Evolutionary conservation across 2,888 invertebrate genomes (phyloP), one percentile per base, ranked within the genome.

Genomic region (Coelinius sp.): DNA sequence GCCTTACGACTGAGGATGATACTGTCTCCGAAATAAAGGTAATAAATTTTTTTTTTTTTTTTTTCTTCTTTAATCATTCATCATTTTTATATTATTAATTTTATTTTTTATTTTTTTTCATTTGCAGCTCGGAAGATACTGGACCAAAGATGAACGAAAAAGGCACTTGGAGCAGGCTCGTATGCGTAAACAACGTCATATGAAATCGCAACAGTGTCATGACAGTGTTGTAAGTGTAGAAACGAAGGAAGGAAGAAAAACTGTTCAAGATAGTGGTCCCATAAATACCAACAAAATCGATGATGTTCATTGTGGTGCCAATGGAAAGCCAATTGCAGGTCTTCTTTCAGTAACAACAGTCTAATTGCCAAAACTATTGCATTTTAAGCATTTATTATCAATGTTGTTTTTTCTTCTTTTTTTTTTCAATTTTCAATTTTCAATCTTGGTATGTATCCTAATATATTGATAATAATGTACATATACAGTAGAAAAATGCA

Each of bases 101-200:
- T 59, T 59, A 25, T 62, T 8, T 12, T 38, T 3, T 2, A n/a
- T 8, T 22, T 22, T 56, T 41, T 41, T 52, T 22, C 22, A 44
- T n/a, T 76, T 79, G 35, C 78, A 89, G 89, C 88, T 90, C 14
- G 94, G 94, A 5, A 90, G 93, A 31, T 95, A 94, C 84, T 94
- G 94, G 93, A 91, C 91, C 2, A 92, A 92, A 84, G 94, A 94
- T 78, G 94, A 94, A 77, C 90, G 94, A 1, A 94, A 93, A 81
- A 89, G 91, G 52, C 94, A 95, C 79, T 86, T 94, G 79, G 94
- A 94, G 82, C 91, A 91, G 68, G 92, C 93, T 0, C 89, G 90
- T 59, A 93, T 93, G 82, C 89, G 93, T 52, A 90, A 91, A 66
- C 90, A 90, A 78, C 88, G 89, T 22, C 63, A 63, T 8, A 77